These are phyloP conservation scores for Caenorhabditis afra DNA, from an alignment of 2,888 invertebrate species.

Conservation along the genomic window DNA sequence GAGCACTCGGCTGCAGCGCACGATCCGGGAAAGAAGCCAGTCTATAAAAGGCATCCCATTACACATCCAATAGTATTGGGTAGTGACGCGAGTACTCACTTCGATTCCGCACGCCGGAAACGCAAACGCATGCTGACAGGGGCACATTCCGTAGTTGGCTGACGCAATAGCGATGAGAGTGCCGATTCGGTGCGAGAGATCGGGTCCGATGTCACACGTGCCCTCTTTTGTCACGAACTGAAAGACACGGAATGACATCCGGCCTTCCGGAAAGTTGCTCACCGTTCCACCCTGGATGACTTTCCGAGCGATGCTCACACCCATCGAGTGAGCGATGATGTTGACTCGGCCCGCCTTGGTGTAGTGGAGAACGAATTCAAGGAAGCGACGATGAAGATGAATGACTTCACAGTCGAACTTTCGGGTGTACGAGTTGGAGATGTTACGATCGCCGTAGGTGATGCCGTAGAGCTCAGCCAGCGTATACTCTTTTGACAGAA, in stretches of 20 bases:
- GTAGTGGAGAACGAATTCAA: constrained; percentile 69
- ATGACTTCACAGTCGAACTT: constrained; percentile 55
- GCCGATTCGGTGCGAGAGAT: constrained; percentile 59
- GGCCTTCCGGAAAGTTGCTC: not conserved
- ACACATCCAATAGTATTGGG: not conserved
- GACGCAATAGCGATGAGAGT: constrained; percentile 66
- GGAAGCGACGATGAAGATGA: constrained; percentile 58
- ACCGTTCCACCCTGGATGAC: constrained; percentile 69
- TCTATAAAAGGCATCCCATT: constrained; percentile 16
- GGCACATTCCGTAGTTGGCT: constrained; percentile 74
- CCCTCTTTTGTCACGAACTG: constrained; percentile 47
- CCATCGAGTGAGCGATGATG: constrained; percentile 74
- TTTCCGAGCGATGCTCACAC: constrained; percentile 69
- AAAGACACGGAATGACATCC: constrained; percentile 18
- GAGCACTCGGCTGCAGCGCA: constrained; percentile 27
- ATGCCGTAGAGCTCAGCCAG: constrained; percentile 73
- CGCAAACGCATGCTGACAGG: constrained; percentile 59
- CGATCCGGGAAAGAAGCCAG: constrained; percentile 58
- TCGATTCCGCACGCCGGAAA: constrained; percentile 58
- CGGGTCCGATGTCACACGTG: constrained; percentile 62
- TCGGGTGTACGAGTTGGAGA: constrained; percentile 62
- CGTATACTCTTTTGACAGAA: constrained; percentile 67
- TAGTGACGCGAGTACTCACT: constrained; percentile 12
- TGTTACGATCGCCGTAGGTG: constrained; percentile 75
- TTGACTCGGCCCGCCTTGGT: constrained; percentile 62